Base-by-base conservation (phyloP, 2,888 invertebrate species). In the Coenonympha glycerion region DNA sequence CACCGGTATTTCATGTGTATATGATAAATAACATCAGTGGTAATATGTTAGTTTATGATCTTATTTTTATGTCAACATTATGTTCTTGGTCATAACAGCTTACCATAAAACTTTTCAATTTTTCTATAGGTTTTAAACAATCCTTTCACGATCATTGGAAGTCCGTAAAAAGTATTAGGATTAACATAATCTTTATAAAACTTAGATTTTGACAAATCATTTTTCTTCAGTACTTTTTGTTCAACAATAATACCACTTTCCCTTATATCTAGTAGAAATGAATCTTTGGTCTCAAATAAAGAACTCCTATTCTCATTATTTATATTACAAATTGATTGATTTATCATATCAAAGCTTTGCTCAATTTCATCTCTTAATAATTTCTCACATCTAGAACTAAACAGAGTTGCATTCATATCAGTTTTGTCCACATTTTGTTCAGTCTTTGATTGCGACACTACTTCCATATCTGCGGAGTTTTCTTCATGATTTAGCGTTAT, bases 81-180 rank as follows among this genome's bases (percentile, higher is more conserved):
- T 13, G 31, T 15, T 6, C 24, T 24, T 30, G 3, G 2, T 3
- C 8, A 24, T 3, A 1, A 24, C 2, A 8, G 82, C 84, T 81
- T 74, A 95, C 95, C 93, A 89, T 97, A 97, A 59, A 97, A 89
- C 58, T 90, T 89, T 16, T 90, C 89, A 55, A 97, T 96, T 57
- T 93, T 93, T 70, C 95, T 92, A 61, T 92, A 91, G 55, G 90
- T 87, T 61, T 91, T 90, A 57, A 97, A 91, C 57, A 97, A 78
- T 8, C 88, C 82, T 70, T 91, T 90, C 0, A 95, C 92, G 63
- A 83, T 87, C 1, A 88, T 71, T 0, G 97, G 95, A 31, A 97
- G 81, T 0, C 95, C 96, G 88, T 93, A 96, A 77, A 95, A 97
- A 52, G 56, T 66, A 39, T 69, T 61, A 5, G 44, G 55, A 22